Percentiles rank a stretch among this genome's conserved stretches.
These are phyloP conservation scores for Jordanella pulchra DNA, from an alignment of 2,797 vertebrate species.

Conservation along the genomic window DNA sequence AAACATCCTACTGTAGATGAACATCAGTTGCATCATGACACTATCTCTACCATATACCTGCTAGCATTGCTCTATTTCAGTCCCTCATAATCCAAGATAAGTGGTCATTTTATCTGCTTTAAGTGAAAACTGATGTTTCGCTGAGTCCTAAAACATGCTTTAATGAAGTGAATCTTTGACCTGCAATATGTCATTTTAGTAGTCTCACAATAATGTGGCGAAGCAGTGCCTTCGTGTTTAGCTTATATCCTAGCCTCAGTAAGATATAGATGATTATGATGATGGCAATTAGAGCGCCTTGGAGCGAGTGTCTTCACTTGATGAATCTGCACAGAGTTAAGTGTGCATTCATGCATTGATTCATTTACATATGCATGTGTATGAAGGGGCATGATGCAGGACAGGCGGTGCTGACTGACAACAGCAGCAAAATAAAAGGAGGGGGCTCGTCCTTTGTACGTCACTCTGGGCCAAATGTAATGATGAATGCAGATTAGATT, in stretches of 20 bases:
- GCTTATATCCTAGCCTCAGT: conserved; percentile 34
- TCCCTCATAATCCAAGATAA: not conserved
- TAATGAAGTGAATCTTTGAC: conserved; percentile 5
- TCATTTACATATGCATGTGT: conserved; percentile 70
- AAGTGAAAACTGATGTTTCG: not conserved
- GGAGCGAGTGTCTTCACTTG: conserved; percentile 52
- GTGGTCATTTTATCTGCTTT: conserved; percentile 1
- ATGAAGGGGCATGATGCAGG: conserved; percentile 33
- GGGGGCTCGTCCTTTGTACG: conserved; percentile 41
- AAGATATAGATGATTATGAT: conserved; percentile 48
- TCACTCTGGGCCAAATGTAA: conserved; percentile 60
- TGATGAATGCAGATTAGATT: conserved; percentile 72
- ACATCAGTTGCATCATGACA: conserved; percentile 15
- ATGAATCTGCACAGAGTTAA: conserved; percentile 61
- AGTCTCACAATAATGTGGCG: conserved; percentile 30
- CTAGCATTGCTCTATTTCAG: conserved; percentile 9
- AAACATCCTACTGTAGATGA: conserved; percentile 31
- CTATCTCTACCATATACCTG: conserved; percentile 13
- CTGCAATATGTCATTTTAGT: conserved; percentile 16
- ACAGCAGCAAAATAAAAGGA: conserved; percentile 5
- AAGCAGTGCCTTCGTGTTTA: conserved; percentile 28
- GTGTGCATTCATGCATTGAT: conserved; percentile 51
- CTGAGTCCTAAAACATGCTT: not conserved
- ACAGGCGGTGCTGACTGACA: conserved; percentile 24
- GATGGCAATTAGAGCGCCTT: conserved; percentile 60